Conservation (phyloP, 1,140 invertebrate species). For the Heliconius nattereri region DNA sequence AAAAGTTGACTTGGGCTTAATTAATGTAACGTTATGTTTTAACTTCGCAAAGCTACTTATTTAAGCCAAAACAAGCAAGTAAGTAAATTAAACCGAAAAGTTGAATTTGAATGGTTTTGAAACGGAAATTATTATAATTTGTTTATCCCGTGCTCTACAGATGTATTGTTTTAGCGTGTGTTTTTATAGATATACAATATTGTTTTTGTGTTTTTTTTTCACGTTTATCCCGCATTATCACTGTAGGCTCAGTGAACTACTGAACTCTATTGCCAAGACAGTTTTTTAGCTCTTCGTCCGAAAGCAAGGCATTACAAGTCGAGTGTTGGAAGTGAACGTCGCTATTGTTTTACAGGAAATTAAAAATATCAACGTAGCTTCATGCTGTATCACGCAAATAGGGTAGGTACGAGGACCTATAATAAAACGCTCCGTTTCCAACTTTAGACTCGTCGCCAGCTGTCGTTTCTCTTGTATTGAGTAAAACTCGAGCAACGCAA, state of each 20-base stretch:
- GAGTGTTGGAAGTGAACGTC: too few species aligned
- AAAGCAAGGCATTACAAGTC: too few species aligned
- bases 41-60: background rate
- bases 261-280: too few species aligned
- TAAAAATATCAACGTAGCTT: too few species aligned
- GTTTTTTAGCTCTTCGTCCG: too few species aligned
- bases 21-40: constrained; percentile 3
- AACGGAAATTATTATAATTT: background rate
- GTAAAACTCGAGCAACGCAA: too few species aligned
- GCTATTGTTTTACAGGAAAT: too few species aligned
- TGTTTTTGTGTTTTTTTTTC: background rate
- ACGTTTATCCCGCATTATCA: background rate
- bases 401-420: background rate
- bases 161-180: background rate
- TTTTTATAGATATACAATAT: background rate
- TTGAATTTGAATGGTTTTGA: constrained; percentile 1
- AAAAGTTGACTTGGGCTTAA: background rate
- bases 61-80: background rate
- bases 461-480: too few species aligned
- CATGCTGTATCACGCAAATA: too few species aligned
- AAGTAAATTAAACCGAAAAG: background rate
- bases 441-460: too few species aligned
- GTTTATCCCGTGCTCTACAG: background rate
- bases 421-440: too few species aligned
- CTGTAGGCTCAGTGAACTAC: too few species aligned